Conservation (phyloP, 2,113 vertebrate species). For the Cairina moschata region DNA sequence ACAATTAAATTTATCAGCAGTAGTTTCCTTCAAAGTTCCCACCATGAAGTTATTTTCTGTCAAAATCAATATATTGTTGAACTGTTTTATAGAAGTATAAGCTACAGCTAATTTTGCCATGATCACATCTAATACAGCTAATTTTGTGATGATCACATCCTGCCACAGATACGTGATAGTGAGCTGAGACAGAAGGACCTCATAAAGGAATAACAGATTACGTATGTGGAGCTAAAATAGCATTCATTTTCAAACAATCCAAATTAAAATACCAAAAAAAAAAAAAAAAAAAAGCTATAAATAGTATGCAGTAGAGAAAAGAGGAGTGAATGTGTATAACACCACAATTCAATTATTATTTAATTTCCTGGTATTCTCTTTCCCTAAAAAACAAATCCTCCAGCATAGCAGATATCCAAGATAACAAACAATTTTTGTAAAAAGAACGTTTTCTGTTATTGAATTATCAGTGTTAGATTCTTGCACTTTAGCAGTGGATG, state of each 20-base stretch:
- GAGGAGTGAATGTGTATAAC: background rate
- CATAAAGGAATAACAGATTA: background rate
- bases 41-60: background rate
- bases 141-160: background rate
- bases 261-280: background rate
- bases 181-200: background rate
- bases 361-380: background rate
- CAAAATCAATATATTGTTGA: background rate
- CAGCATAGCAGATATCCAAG: background rate
- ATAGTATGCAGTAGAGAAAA: background rate
- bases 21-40: background rate
- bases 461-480: background rate
- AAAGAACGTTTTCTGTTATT: background rate
- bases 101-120: background rate
- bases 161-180: background rate
- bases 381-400: background rate
- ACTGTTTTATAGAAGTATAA: background rate
- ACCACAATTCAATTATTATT: background rate
- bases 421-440: background rate
- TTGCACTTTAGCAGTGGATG: rapidly evolving
- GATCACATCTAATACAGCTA: background rate
- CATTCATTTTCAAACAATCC: background rate
- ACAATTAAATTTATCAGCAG: background rate
- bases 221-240: background rate
- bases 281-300: background rate